These are phyloP conservation scores for Eucriotettix oculatus DNA, from an alignment of 2,888 invertebrate genomes.

Conservation along the genomic window DNA sequence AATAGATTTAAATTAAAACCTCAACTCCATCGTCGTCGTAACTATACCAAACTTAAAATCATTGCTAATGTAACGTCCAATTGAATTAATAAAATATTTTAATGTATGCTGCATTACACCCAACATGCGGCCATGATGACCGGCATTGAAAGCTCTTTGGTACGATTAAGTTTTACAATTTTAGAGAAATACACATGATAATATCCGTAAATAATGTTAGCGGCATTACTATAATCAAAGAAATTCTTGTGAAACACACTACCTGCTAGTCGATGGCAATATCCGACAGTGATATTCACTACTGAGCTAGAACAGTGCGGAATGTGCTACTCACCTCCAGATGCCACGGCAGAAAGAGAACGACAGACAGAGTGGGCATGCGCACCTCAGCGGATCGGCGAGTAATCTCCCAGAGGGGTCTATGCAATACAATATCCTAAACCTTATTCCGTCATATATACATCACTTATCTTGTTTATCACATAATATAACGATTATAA, in stretches of 20 bases:
- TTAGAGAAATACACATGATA: not conserved
- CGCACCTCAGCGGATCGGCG: constrained; percentile 13
- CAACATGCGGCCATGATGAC: constrained; percentile 5
- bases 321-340: constrained; percentile 20
- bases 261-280: constrained; percentile 5
- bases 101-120: too few species aligned
- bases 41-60: too few species aligned
- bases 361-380: constrained; percentile 17
- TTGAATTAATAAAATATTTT: too few species aligned
- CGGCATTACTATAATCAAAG: not conserved
- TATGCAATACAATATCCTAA: too few species aligned
- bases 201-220: not conserved
- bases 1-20: too few species aligned
- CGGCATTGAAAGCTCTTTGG: constrained; percentile 1
- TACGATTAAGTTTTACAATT: not conserved
- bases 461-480: too few species aligned
- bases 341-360: constrained; percentile 23
- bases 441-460: too few species aligned
- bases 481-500: too few species aligned
- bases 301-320: constrained; percentile 3
- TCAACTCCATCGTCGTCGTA: too few species aligned
- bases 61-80: too few species aligned
- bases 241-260: not conserved
- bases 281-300: constrained; percentile 1
- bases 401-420: not conserved